Evolutionary conservation across 2,797 vertebrate species (phyloP).

Genomic region (Pelochelys cantorii): DNA sequence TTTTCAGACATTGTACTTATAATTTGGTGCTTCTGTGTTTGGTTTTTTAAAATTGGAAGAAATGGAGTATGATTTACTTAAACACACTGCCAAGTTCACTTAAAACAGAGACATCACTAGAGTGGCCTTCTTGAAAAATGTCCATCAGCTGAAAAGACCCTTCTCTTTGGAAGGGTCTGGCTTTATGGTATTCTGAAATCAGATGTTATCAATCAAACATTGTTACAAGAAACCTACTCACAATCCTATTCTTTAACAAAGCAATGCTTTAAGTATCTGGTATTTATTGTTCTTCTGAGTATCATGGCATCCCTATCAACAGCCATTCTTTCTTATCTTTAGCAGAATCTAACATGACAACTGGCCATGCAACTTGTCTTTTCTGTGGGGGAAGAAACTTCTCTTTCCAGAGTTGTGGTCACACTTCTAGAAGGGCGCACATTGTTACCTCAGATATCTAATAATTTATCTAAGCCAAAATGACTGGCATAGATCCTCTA

Average conservation of each 20-base stretch:
- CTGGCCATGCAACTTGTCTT: background rate
- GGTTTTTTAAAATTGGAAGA: background rate
- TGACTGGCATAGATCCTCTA: background rate
- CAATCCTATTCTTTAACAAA: background rate
- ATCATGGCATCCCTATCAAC: background rate
- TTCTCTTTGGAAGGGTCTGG: background rate
- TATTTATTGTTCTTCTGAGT: background rate
- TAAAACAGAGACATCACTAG: background rate
- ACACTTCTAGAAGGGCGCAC: background rate
- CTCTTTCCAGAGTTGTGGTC: background rate
- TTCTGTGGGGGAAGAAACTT: background rate
- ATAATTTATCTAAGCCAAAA: background rate
- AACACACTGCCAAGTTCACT: background rate
- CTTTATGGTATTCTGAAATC: background rate
- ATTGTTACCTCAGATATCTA: background rate
- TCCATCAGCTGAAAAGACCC: background rate
- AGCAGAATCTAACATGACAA: background rate
- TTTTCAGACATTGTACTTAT: background rate
- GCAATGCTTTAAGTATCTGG: background rate
- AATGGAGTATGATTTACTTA: background rate
- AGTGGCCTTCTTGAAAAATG: background rate
- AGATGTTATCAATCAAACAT: background rate
- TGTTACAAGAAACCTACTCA: background rate
- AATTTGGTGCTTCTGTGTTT: background rate
- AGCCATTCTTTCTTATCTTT: background rate